A percentile compares a stretch with the other conserved stretches of the same genome.
These are phyloP conservation scores for Xyrichtys novacula DNA, from an alignment of 2,797 vertebrate genomes.

Conservation along the genomic window DNA sequence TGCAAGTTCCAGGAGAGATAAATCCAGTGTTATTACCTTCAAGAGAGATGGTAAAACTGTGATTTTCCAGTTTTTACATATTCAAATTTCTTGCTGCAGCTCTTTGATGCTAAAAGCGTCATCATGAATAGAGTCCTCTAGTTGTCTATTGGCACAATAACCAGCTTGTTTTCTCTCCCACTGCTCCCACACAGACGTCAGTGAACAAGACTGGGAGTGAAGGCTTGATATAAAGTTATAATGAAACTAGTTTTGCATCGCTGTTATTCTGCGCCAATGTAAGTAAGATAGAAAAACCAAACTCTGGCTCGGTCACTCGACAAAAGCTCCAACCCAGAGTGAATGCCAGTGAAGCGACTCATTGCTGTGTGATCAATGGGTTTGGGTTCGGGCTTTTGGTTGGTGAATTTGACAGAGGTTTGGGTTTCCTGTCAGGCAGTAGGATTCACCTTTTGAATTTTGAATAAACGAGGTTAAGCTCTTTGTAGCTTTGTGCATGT, in stretches of 20 bases:
- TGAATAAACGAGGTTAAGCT: conserved; percentile 51
- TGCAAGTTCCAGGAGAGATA: conserved; percentile 40
- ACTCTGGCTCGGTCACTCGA: conserved; percentile 63
- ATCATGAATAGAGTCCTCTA: conserved; percentile 53
- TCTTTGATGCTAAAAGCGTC: conserved; percentile 38
- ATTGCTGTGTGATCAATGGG: conserved; percentile 28
- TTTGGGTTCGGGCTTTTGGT: conserved; percentile 60
- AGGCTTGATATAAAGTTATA: conserved; percentile 72
- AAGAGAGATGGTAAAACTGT: conserved; percentile 51
- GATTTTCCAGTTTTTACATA: conserved; percentile 43
- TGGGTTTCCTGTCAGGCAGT: conserved; percentile 60
- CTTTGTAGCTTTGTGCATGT: conserved; percentile 67
- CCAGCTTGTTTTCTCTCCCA: conserved; percentile 78
- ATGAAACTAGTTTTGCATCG: conserved; percentile 67
- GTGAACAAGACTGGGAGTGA: conserved; percentile 79
- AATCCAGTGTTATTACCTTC: conserved; percentile 49
- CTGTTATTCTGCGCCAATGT: conserved; percentile 72
- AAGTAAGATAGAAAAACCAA: conserved; percentile 78
- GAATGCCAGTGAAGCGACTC: conserved; percentile 11
- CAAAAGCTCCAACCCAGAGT: conserved; percentile 54
- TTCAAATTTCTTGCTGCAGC: conserved; percentile 34
- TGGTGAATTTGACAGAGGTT: conserved; percentile 59
- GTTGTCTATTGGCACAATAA: conserved; percentile 73
- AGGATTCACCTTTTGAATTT: conserved; percentile 49
- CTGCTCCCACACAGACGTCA: conserved; percentile 79